Base-by-base conservation (phyloP, 2,113 vertebrate species). In the Pangasianodon hypophthalmus region DNA sequence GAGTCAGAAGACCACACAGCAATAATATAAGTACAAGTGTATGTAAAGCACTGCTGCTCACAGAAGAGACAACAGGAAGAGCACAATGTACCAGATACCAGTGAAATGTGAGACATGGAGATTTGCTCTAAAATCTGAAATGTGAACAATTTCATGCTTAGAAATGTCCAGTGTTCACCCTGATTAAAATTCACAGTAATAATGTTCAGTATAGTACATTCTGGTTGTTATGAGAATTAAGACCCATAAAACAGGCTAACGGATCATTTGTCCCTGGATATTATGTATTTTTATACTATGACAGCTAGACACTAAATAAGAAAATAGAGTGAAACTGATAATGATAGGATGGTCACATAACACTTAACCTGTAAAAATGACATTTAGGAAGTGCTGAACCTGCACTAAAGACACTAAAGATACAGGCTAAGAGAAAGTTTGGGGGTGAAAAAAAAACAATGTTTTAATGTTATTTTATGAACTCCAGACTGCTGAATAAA, bases 11-110 rank as follows among this genome's bases (percentile, higher is more conserved):
- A 86, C 87, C 77, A 75, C 82, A 56, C 56, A 29, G 71, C 88
- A 87, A 81, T 88, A 86, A 92, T 88, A 86, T 71, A 92, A 71
- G 48, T 80, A 84, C 29, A 90, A 86, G 84, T 83, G 60, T 88
- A 86, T 90, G 82, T 81, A 86, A 82, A 90, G 46, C 60, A 58
- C 46, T 48, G 75, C 85, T 56, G 44, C 32, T 64, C 41, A 71
- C 62, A 58, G n/a, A 32, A 64, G 18, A 77, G 10, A 46, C 26
- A 69, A 54, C 16, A 85, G 41, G 37, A 62, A 80, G 50, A 6
- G 84, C 44, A 56, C 41, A 62, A 29, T 26, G 56, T 48, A 60
- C 7, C 0, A 48, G 67, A 80, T 14, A 14, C 29, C 8, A 29
- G 56, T 14, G 8, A 10, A 85, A 85, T 19, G 10, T 54, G 32